Evolutionary conservation across 1,140 invertebrate species (phyloP).

Genomic region (Drosophila prosaltans): DNA sequence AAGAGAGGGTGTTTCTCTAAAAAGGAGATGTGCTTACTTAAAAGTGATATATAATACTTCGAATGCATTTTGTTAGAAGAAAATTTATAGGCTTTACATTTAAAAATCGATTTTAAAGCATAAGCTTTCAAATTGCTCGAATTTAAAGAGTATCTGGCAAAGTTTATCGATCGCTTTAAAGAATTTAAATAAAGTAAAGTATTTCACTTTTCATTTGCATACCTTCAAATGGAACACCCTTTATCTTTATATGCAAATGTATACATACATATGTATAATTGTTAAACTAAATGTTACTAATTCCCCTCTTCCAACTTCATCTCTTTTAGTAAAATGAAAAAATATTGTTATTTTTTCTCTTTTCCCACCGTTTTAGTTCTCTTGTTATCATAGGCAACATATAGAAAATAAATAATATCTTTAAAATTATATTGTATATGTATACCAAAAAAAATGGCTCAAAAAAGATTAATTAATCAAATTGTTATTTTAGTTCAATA

Average conservation of each 20-base stretch:
- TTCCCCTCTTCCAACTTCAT: not conserved
- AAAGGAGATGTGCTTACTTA: not conserved
- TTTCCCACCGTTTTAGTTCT: not conserved
- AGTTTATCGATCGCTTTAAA: too few relatives aligned
- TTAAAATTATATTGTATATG: not conserved
- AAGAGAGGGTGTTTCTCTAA: not conserved
- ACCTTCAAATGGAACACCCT: not conserved
- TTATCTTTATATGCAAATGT: not conserved
- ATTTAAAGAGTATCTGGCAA: too few relatives aligned
- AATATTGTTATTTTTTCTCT: not conserved
- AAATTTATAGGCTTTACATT: too few relatives aligned
- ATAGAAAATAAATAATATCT: not conserved
- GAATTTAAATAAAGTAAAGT: too few relatives aligned
- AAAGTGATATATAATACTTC: slow-evolving; percentile 20
- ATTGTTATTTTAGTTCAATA: slow-evolving; percentile 47
- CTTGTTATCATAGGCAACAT: not conserved
- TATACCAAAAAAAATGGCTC: not conserved
- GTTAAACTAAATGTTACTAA: not conserved
- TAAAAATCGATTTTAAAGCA: too few relatives aligned
- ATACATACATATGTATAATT: not conserved
- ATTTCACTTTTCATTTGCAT: not conserved
- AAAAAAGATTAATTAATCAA: slow-evolving; percentile 4
- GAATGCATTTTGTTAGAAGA: too few relatives aligned
- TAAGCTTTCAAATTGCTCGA: too few relatives aligned
- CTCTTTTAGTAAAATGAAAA: too few relatives aligned